phyloP scores from a whole-genome alignment of 2,797 vertebrate genomes.

The Acrossocheilus fasciatus region DNA sequence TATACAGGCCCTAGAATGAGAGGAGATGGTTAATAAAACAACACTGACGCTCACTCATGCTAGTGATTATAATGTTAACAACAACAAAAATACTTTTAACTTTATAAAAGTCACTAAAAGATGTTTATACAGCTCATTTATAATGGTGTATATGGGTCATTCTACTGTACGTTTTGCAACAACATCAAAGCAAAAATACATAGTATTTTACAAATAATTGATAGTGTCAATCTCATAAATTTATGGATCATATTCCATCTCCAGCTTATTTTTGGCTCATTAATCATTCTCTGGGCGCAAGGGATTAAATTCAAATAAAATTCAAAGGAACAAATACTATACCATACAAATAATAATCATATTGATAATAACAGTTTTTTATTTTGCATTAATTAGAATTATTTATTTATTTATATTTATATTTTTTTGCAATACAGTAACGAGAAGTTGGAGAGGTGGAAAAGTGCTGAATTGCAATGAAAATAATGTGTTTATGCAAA shows the following conservation, averaged over 20 bases:
- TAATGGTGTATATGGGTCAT: neutral
- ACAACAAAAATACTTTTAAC: neutral
- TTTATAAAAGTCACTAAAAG: neutral
- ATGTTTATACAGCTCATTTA: neutral
- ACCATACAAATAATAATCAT: neutral
- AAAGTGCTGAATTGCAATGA: neutral
- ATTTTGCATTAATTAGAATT: neutral
- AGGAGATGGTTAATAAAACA: conserved; percentile 12
- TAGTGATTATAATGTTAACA: neutral
- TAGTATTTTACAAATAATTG: neutral
- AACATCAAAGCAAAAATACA: neutral
- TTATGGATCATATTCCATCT: neutral
- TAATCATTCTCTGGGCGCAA: neutral
- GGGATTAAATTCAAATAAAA: neutral
- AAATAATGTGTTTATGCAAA: neutral
- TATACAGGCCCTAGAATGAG: conserved; percentile 86
- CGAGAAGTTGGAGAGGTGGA: neutral
- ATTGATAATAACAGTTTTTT: neutral
- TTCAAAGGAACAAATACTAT: neutral
- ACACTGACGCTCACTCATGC: neutral
- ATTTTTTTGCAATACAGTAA: neutral
- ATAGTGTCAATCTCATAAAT: neutral
- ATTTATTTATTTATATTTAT: neutral
- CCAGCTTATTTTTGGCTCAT: neutral
- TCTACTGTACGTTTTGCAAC: neutral